Evolutionary conservation across 2,113 vertebrate species (phyloP).

Genomic region (Syrrhaptes paradoxus): DNA sequence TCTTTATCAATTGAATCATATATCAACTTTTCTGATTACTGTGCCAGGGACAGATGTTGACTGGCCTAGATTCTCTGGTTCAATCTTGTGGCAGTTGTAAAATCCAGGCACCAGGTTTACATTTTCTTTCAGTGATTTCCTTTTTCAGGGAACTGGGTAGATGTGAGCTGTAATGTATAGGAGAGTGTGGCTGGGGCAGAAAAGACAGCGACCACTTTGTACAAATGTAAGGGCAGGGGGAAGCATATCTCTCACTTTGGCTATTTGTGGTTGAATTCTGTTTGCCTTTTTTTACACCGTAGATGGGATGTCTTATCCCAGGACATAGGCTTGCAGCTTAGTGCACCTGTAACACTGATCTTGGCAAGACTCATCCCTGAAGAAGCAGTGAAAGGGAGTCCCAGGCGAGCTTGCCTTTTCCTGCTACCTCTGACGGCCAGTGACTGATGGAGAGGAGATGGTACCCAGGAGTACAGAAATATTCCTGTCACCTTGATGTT

Average conservation of each 20-base stretch:
- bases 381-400: not conserved
- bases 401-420: not conserved
- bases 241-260: not conserved
- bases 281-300: not conserved
- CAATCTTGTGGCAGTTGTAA: not conserved
- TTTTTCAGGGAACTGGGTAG: not conserved
- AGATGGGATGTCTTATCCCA: not conserved
- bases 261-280: not conserved
- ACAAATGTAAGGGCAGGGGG: not conserved
- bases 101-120: not conserved
- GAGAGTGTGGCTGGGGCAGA: too few relatives aligned
- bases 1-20: slow-evolving; percentile 23
- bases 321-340: not conserved
- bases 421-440: not conserved
- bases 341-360: not conserved
- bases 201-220: not conserved
- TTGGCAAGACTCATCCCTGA: not conserved
- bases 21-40: not conserved
- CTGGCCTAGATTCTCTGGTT: not conserved
- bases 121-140: not conserved
- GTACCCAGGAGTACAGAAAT: not conserved
- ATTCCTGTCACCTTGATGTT: not conserved
- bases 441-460: not conserved
- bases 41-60: slow-evolving; percentile 19
- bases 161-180: not conserved